These are phyloP conservation scores for Zaprionus capensis DNA, from an alignment of 1,140 invertebrate species.

Conservation along the genomic window DNA sequence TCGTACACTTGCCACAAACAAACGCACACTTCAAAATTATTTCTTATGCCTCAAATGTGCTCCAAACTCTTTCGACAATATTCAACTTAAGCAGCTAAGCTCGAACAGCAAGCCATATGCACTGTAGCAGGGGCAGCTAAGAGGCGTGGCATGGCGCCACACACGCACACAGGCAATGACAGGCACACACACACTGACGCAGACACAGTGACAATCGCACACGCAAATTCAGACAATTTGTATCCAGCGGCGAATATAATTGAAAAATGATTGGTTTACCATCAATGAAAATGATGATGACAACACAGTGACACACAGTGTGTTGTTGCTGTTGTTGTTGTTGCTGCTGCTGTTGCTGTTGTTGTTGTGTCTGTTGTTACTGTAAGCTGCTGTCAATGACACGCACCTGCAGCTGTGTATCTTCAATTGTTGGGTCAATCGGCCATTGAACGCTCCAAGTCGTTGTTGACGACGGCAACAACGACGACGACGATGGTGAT, in stretches of 20 bases:
- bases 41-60: too few relatives aligned
- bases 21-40: too few relatives aligned
- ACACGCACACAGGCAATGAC: neutral
- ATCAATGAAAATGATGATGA: constrained; percentile 82
- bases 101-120: neutral
- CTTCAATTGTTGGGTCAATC: constrained; percentile 73
- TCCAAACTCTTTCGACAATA: too few relatives aligned
- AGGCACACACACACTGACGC: neutral
- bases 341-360: constrained; percentile 31
- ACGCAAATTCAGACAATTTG: constrained; percentile 82
- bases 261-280: constrained; percentile 84
- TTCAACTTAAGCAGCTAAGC: neutral
- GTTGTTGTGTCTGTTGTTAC: constrained; percentile 32
- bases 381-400: constrained; percentile 63
- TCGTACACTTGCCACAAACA: too few relatives aligned
- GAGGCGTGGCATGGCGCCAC: constrained; percentile 45
- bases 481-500: neutral
- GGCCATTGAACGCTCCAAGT: constrained; percentile 52
- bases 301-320: constrained; percentile 56
- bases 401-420: constrained; percentile 69
- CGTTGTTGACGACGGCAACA: neutral
- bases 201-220: constrained; percentile 20
- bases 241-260: constrained; percentile 83
- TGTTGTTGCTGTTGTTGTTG: constrained; percentile 15
- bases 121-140: constrained; percentile 15